Evolutionary conservation across 2,888 invertebrate genomes (phyloP), one percentile per base, ranked within the genome.

Genomic region (Tetramorium bicarinatum): DNA sequence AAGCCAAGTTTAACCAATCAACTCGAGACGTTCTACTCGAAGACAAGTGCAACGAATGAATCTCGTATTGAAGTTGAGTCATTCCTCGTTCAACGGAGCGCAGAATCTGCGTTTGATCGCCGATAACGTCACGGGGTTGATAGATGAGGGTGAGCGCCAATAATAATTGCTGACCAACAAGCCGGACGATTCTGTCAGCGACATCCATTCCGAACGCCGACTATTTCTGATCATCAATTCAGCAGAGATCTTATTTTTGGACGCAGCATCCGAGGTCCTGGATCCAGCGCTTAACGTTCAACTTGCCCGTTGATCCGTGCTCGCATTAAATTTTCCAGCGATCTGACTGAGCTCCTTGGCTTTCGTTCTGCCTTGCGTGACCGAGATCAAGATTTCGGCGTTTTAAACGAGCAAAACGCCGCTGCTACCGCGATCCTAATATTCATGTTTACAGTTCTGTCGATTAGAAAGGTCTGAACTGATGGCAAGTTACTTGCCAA

Each of bases 191-290:
- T 89, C 87, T 88, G 85, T 87, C 89, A 89, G 85, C 54, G 85
- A 85, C 85, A 87, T 87, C 83, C 87, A 85, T 90, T 88, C 84
- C 56, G 84, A 87, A 89, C 88, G 79, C 56, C 49, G 72, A 84
- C 93, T 93, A 93, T 93, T 93, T 93, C 92, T 92, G 93, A 92
- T 91, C 93, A 90, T 92, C 92, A 92, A 93, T 93, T 93, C 91
- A 92, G 87, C 89, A 74, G 91, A 71, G 89, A 91, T 91, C 89
- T 93, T 93, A 93, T 93, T 93, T 93, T 93, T 91, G 93, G 93
- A 91, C 85, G 82, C 86, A 89, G 91, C 91, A 88, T 91, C 90
- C 77, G 91, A 91, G 91, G 87, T 93, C 92, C 91, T 90, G 91
- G 92, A 92, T 93, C 91, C 90, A 91, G 91, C 74, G 81, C 56